Base-by-base conservation (phyloP, 2,888 invertebrate genomes). In the Pandemis heparana region DNA sequence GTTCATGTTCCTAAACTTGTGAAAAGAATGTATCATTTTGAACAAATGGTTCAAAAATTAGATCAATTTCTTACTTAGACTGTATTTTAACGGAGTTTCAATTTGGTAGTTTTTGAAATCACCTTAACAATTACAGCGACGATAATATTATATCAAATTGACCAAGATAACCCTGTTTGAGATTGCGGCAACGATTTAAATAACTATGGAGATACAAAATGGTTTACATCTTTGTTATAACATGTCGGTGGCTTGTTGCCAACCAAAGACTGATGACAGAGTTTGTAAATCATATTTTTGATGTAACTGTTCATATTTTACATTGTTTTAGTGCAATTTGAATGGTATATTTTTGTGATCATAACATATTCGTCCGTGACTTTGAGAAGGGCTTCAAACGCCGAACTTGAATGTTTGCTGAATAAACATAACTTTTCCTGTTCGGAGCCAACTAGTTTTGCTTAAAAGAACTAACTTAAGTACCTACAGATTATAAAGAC, bases 281-380 rank as follows among this genome's bases (percentile, higher is more conserved):
- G 53, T 53, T 53, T 18, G n/a, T 53, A 53, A 53, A 53, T 16
- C 53, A 53, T 53, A 18, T 53, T 53, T 53, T 53, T 53, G 53
- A 53, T 53, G 53, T 53, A 18, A 3, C 9, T 18, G 18, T 18
- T 53, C 16, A 53, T 53, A 16, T 18, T 53, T 3, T 18, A 53
- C 8, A 18, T 18, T 53, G 18, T 53, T 48, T 18, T 53, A 53
- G 8, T 53, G 53, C 53, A 18, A 53, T 53, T 18, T 16, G 9
- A 53, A 53, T 8, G 53, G 8, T 18, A 7, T 32, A 53, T 53
- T 53, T 18, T 53, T 53, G 18, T 18, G 53, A 18, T 53, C 8
- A 53, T 7, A 18, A 18, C 9, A 53, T 18, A 53, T 53, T 2
- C 18, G 18, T 0, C 16, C 9, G 9, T 18, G 53, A 51, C 51